Evolutionary conservation across 2,797 vertebrate genomes (phyloP), one percentile per base, ranked within the genome.

Genomic region (Astyanax mexicanus): DNA sequence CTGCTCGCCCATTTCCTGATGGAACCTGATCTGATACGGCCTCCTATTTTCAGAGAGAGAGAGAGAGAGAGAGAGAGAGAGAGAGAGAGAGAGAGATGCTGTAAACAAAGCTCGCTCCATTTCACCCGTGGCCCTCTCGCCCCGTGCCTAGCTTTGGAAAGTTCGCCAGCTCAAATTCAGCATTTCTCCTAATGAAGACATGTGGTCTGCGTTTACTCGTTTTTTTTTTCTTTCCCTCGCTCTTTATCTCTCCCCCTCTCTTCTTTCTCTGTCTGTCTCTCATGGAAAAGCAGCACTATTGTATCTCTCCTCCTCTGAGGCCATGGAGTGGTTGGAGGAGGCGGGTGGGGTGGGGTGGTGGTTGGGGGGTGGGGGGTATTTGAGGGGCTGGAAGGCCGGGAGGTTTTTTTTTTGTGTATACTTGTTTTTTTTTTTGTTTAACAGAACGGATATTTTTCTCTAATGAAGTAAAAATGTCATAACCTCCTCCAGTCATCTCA

Each of bases 201-300:
- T 90, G 89, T 92, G 92, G 88, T 92, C 89, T 89, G 88, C 83
- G 87, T 94, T 93, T 90, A 88, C 80, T 80, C 79, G 64, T 86
- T 86, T 85, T 85, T n/a, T n/a, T n/a, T n/a, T n/a, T n/a, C n/a
- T n/a, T 89, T 89, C 87, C 89, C 89, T 70, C 12, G 0, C 49
- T 80, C 77, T 81, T 83, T 79, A 83, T 84, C 83, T 84, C 44
- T 13, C 27, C 55, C 68, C 68, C 49, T 74, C 57, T 79, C 81
- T 78, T 72, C 77, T 79, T 83, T 86, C 86, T 82, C 74, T 79
- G 84, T 66, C 62, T 77, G 62, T 75, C 81, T 77, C 49, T 79
- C 57, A 74, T 79, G 74, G 64, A 74, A 83, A 69, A 88, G 86
- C 87, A 88, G 81, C 87, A 91, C 86, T 44, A 89, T 80, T 83